Evolutionary conservation across 2,797 vertebrate species (phyloP).

Genomic region (Fundulus diaphanus): DNA sequence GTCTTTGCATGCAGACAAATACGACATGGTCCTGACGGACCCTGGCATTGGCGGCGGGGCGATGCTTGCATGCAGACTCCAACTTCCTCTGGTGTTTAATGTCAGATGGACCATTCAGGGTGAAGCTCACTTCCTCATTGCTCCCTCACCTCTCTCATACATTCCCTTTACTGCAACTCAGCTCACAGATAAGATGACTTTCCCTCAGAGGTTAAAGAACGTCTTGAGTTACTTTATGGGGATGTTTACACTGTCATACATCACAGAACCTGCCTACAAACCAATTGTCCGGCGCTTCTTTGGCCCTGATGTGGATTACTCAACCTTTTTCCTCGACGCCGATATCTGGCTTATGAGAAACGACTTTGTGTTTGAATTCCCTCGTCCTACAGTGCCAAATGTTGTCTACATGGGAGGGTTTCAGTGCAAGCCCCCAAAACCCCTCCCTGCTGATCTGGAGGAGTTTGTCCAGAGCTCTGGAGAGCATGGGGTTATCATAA

Average conservation of each 20-base stretch:
- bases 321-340: slow-evolving; percentile 71
- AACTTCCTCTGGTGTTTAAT: slow-evolving; percentile 71
- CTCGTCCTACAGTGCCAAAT: slow-evolving; percentile 84
- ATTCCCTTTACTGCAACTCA: slow-evolving; percentile 60
- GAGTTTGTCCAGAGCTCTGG: slow-evolving; percentile 79
- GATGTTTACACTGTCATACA: slow-evolving; percentile 17
- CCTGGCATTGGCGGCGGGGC: slow-evolving; percentile 63
- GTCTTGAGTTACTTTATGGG: slow-evolving; percentile 38
- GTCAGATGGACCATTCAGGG: slow-evolving; percentile 70
- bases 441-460: slow-evolving; percentile 74
- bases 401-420: slow-evolving; percentile 82
- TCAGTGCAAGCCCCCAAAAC: slow-evolving; percentile 77
- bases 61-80: slow-evolving; percentile 64
- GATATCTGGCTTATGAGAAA: slow-evolving; percentile 84
- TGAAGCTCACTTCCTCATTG: slow-evolving; percentile 67
- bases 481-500: slow-evolving; percentile 79
- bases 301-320: slow-evolving; percentile 72
- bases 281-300: slow-evolving; percentile 63
- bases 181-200: slow-evolving; percentile 71
- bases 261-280: slow-evolving; percentile 61
- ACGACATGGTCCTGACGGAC: slow-evolving; percentile 73
- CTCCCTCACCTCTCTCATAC: slow-evolving; percentile 71
- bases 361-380: slow-evolving; percentile 83
- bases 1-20: slow-evolving; percentile 56
- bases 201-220: slow-evolving; percentile 64